Conservation (phyloP, 2,888 invertebrate genomes). For the Dichetophora obliterata region DNA sequence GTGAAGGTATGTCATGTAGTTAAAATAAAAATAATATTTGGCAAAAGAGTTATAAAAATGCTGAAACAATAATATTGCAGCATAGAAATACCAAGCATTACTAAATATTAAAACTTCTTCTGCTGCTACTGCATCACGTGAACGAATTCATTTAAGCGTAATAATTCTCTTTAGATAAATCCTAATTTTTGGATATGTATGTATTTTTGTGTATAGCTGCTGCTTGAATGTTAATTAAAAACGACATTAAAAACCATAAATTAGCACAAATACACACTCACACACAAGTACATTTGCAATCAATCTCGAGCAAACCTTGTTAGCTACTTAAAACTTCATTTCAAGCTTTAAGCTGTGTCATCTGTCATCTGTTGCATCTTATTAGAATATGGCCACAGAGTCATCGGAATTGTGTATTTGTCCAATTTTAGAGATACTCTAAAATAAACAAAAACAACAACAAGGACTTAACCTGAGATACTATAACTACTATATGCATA, state of each 20-base stretch:
- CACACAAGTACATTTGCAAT: background rate
- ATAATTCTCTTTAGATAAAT: background rate
- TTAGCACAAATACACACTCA: background rate
- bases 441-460: background rate
- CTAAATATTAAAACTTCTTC: slow-evolving; percentile 21
- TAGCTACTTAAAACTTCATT: background rate
- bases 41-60: background rate
- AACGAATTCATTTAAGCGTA: slow-evolving; percentile 31
- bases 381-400: no score
- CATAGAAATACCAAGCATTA: slow-evolving; percentile 20
- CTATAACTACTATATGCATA: no score
- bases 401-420: no score
- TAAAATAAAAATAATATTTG: slow-evolving; percentile 33
- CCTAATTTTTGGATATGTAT: background rate
- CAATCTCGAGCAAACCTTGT: background rate
- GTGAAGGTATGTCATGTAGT: slow-evolving; percentile 54
- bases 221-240: slow-evolving; percentile 17
- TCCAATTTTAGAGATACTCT: no score
- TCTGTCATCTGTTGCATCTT: no score
- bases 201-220: background rate
- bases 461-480: background rate
- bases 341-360: no score
- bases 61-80: no score
- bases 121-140: slow-evolving; percentile 12
- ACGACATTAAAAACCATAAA: slow-evolving; percentile 16